Base-by-base conservation (phyloP, 2,888 invertebrate genomes). In the Dicyrtoma fusca region DNA sequence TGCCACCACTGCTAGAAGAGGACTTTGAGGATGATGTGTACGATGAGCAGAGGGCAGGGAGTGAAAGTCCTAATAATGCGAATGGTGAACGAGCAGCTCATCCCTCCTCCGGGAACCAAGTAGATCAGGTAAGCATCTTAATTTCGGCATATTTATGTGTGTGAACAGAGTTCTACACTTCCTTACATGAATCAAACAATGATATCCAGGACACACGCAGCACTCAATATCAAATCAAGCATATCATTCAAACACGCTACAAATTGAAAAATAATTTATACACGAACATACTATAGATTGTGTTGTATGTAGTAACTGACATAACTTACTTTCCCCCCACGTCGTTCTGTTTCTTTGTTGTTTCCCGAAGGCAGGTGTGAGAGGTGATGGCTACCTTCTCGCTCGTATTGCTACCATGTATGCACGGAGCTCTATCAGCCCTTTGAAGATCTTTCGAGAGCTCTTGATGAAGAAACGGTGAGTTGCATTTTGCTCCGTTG, bases 391-490 rank as follows among this genome's bases (percentile, higher is more conserved):
- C 59, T 80, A 76, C 66, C 77, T 79, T 17, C 74, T 80, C 47
- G 77, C 79, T 66, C 72, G 80, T 44, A 77, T 80, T 47, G 80
- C 80, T 57, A 78, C 77, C 44, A 79, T 80, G 76, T 80, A 80
- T 69, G 80, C 80, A 23, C 73, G 80, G 49, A 80, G 79, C 68
- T 78, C 79, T 55, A 80, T 80, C 55, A 80, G 80, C 69, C 80
- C 80, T 19, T 59, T 80, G 44, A 79, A 78, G 72, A 78, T 80
- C 49, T 74, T 80, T 49, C 74, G 80, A 55, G 80, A 80, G 34
- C 76, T 80, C 45, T 79, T 77, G 78, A 74, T 80, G 51, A 80
- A 78, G 68, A 80, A 79, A 77, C 73, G 80, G 80, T 79, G 13
- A 8, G 49, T 49, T 4, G 17, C 5, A 4, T 17, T 8, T 14